These are phyloP conservation scores for Pseudochirops corinnae DNA, from an alignment of 2,797 vertebrate genomes.

Conservation along the genomic window DNA sequence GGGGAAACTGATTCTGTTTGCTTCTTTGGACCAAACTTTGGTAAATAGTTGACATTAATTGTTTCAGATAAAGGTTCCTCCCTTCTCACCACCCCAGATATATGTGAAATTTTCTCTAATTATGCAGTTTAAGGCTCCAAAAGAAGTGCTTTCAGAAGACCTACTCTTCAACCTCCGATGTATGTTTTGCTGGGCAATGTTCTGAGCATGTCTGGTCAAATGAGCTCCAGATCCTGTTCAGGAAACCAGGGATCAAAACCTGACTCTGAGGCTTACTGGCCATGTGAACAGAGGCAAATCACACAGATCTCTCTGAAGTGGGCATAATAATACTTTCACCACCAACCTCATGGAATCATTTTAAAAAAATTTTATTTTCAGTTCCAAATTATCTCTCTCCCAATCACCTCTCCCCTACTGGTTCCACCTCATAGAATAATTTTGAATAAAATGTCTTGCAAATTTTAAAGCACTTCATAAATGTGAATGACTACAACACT, in stretches of 20 bases:
- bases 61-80: not conserved
- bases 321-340: not conserved
- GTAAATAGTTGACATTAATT: not conserved
- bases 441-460: not conserved
- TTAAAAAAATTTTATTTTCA: not conserved
- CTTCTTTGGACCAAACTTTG: no score
- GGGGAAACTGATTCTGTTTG: no score
- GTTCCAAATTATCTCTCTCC: not conserved
- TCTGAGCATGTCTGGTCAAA: not conserved
- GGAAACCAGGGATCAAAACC: not conserved
- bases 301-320: not conserved
- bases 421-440: not conserved
- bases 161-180: not conserved
- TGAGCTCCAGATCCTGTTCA: not conserved
- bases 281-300: not conserved
- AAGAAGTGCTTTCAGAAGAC: not conserved
- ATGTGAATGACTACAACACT: not conserved
- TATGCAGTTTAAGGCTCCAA: not conserved
- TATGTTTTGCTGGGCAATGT: not conserved
- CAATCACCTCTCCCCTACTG: no score
- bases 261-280: not conserved
- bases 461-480: not conserved
- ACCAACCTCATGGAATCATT: not conserved
- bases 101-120: not conserved
- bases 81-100: not conserved